Evolutionary conservation across 2,888 invertebrate species (phyloP), one percentile per base, ranked within the genome.

Genomic region (Stramonita haemastoma): DNA sequence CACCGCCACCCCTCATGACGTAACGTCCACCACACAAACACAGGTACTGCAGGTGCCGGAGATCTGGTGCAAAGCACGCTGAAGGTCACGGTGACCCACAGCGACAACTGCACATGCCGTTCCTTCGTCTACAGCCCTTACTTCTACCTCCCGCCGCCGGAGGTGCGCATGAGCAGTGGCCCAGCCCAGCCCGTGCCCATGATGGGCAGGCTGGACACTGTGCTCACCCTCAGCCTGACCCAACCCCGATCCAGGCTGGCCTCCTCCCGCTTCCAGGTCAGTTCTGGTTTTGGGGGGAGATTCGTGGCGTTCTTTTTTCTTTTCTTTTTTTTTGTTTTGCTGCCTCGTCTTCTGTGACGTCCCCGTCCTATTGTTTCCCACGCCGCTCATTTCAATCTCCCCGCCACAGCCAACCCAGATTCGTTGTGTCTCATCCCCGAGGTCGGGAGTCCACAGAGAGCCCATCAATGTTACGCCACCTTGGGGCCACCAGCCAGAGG

Each of bases 131-230:
- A 22, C n/a, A 83, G 84, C 46, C 56, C 60, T 34, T 89, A 89
- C 85, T 84, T 89, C 32, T 89, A 89, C 85, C 85, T 89, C n/a
- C 66, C 85, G 34, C 89, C 85, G 46, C 89, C 89, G 26, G 26
- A 56, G 36, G 29, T 89, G 22, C 70, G 66, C 70, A 32, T 89
- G 29, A 73, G 29, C 84, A 73, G 84, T 57, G 89, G 56, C 34
- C 22, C 32, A 2, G 46, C 85, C 15, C 84, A n/a, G 26, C 89
- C 89, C 2, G 85, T 89, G 29, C 57, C 89, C 70, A 56, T 89
- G 89, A 89, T 89, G 89, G 36, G 83, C 0, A 11, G 70, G 15
- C 46, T 73, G 34, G 34, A 84, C 32, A 70, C 22, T 1, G 19
- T 32, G 0, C 22, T 89, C 70, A 73, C 32, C 57, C 4, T 89